Evolutionary conservation across 2,797 vertebrate genomes (phyloP), one percentile per base, ranked within the genome.

Genomic region (Enteromius afrohamiltoni): DNA sequence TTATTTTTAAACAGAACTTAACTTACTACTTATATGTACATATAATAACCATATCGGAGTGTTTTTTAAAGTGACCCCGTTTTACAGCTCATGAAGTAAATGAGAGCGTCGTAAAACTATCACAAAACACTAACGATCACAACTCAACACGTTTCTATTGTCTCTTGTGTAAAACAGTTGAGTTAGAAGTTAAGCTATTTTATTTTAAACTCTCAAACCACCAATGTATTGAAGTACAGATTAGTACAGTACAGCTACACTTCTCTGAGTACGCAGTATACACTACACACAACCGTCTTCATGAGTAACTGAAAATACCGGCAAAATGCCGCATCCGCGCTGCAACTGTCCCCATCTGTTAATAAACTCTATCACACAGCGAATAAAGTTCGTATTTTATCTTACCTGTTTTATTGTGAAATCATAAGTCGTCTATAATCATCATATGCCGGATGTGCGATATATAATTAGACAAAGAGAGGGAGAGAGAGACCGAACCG

Each of bases 381-480:
- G 23, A 58, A 67, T 60, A 87, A 91, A 90, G 90, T 88, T 40
- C 51, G 14, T 9, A 53, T 91, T 94, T 93, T 88, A 95, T 91
- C 95, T 93, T 89, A 95, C 95, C 94, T 90, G 93, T 85, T 93
- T 90, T 87, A 90, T 88, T 86, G 87, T 80, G 82, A 49, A 53
- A 47, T 85, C 85, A 78, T 82, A 89, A 92, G 90, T 84, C 81
- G 71, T 86, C 85, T 84, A 60, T 55, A 83, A 77, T 83, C 90
- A 88, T 92, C 88, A 77, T 90, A 80, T 83, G 87, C 45, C 19
- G 64, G 42, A 49, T 53, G 37, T 40, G 47, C 60, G 14, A 80
- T 70, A 71, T 53, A 83, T 42, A 49, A 49, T 64, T 60, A 87
- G 77, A 84, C 21, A 58, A 62, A 87, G 81, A 88, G 73, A 91